Base-by-base conservation (phyloP, 2,113 vertebrate genomes). In the Dascyllus trimaculatus region DNA sequence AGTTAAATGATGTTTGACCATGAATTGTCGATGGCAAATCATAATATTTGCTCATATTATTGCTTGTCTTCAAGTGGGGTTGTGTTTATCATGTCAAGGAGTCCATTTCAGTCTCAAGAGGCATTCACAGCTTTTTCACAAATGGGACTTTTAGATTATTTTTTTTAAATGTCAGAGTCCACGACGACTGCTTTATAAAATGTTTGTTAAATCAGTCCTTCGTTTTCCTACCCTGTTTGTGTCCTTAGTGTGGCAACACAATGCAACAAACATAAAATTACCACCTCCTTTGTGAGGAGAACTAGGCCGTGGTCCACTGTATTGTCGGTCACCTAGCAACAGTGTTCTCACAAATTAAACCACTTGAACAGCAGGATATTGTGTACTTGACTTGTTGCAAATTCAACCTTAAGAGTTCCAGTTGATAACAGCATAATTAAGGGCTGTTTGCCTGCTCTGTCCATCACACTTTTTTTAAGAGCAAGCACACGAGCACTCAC, bases 351-450 rank as follows among this genome's bases (percentile, higher is more conserved):
- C 64, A 61, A 60, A 2, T 48, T 58, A 60, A 75, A 67, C 24
- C 48, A 40, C 58, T 52, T 63, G 4, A 78, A 58, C 19, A 72
- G 69, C 4, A 17, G 65, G 57, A 60, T 56, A 70, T 48, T 68
- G 69, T 40, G 52, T 21, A 77, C 46, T 64, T 78, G 61, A 78
- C 62, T 26, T 70, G 51, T 61, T 5, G 5, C 72, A 66, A 72
- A 79, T 58, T 56, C 0, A 4, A 70, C 69, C n/a, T 40, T 53
- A 35, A 5, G 0, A 35, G 43, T 70, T 70, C 58, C 26, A 57
- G 19, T 66, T 79, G 26, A 75, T 45, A n/a, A 11, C n/a, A 59
- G 4, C 22, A 64, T 61, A 63, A 82, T 67, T 21, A 62, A 19
- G 22, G 4, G 17, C 62, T 71, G 21, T 59, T 48, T 53, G 10